These are phyloP conservation scores for Aspidiotus destructor DNA, from an alignment of 2,888 invertebrate species.

Conservation along the genomic window DNA sequence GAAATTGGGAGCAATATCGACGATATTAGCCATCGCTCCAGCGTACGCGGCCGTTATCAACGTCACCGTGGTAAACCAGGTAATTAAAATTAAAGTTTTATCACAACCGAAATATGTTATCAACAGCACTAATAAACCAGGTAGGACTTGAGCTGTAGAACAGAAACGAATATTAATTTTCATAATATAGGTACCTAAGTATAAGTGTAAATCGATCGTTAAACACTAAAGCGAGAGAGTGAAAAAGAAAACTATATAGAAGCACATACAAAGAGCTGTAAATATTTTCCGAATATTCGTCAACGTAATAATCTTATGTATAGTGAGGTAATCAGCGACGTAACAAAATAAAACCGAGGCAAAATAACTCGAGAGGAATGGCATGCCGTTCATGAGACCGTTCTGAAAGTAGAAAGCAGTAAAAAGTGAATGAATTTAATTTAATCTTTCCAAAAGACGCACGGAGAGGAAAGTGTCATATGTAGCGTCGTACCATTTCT, in stretches of 20 bases:
- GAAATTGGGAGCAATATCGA: slow-evolving; percentile 68
- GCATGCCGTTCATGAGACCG: slow-evolving; percentile 56
- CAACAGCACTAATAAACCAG: slow-evolving; percentile 53
- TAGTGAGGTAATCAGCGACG: slow-evolving; percentile 54
- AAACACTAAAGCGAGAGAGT: background rate
- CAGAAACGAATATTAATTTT: slow-evolving; percentile 5
- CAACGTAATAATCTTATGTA: slow-evolving; percentile 49
- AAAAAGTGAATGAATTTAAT: background rate
- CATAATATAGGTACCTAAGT: background rate
- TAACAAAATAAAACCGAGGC: slow-evolving; percentile 62
- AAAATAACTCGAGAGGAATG: slow-evolving; percentile 59
- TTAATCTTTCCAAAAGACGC: background rate
- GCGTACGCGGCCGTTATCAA: slow-evolving; percentile 63
- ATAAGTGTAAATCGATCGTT: too few species aligned
- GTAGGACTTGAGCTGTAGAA: slow-evolving; percentile 55
- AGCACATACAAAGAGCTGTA: slow-evolving; percentile 50
- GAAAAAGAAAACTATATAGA: background rate
- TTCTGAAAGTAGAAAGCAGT: slow-evolving; percentile 46
- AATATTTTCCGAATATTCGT: slow-evolving; percentile 58
- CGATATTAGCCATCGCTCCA: slow-evolving; percentile 65
- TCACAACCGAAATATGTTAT: slow-evolving; percentile 57
- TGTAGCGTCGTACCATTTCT: slow-evolving; percentile 47
- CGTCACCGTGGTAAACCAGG: slow-evolving; percentile 61
- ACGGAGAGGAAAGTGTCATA: background rate
- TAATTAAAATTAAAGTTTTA: slow-evolving; percentile 49